Evolutionary conservation across 30 jellyfish, hydroid and myxozoan genomes (phyloP), one percentile per base, ranked within the genome.

Genomic region (Cassiopea andromeda): DNA sequence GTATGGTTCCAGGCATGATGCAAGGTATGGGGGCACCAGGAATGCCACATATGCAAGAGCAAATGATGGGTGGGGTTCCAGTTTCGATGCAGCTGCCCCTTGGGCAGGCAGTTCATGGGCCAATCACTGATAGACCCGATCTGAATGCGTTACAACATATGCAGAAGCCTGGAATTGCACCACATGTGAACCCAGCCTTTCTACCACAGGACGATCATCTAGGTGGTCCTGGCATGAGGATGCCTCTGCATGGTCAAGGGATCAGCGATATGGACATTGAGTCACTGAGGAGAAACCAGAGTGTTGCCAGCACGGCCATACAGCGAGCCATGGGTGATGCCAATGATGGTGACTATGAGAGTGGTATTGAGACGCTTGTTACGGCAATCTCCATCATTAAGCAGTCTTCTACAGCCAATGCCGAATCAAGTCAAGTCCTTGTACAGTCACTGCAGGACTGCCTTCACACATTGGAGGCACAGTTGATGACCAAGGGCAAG

Each of bases 281-380:
- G 57, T 96, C 98, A 1, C 90, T 96, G 98, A 58, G 99, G 57
- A 64, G 97, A 47, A 96, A 96, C 90, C 99, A 96, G 69, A 98
- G 97, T 2, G 99, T 96, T 47, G 99, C 99, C 44, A 96, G 99
- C 90, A 92, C 99, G 2, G 99, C 99, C 6, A 90, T 96, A 54
- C 99, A 96, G 85, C 89, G 99, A 46, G 99, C 99, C 57, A 96
- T 96, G 99, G 93, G 98, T 0, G 99, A 96, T 85, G 99, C 99
- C 44, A 91, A 91, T 64, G 99, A 90, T 3, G 99, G 99, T 7
- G 99, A 96, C 81, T 96, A 92, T 79, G 99, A 96, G 64, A 96
- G 98, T 73, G 99, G 99, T 1, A 96, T 96, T 38, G 99, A 96
- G 85, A 96, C 99, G 1, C 92, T 96, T 2, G 99, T 96, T 45